Conservation (phyloP, 2,113 vertebrate species). For the Loxodonta africana region DNA sequence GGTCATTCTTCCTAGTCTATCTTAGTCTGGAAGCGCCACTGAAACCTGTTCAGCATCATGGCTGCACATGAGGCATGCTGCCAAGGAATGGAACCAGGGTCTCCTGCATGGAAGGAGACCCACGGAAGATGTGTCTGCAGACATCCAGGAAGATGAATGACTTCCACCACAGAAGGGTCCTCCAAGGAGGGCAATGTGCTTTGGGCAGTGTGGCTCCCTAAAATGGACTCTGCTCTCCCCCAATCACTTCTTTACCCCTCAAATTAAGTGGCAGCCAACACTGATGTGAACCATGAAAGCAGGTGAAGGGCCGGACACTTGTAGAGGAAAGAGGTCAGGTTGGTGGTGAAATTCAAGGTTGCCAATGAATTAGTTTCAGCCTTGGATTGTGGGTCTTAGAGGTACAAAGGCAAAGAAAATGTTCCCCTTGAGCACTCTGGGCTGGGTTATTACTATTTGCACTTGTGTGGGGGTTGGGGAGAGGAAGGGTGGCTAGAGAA, state of each 20-base stretch:
- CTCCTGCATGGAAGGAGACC: too few relatives aligned
- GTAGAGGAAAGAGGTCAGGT: background rate
- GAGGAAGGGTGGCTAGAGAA: background rate
- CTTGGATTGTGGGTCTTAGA: background rate
- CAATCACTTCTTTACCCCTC: background rate
- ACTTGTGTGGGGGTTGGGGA: background rate
- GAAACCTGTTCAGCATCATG: background rate
- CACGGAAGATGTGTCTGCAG: background rate
- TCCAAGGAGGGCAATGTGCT: background rate
- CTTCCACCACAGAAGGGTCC: background rate
- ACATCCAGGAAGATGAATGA: background rate
- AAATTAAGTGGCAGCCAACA: background rate
- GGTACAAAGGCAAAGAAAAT: background rate
- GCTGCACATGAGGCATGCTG: background rate
- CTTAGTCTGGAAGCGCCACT: background rate
- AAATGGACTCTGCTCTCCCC: background rate
- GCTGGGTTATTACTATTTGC: constrained; percentile 32
- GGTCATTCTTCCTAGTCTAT: background rate
- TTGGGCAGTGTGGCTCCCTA: background rate
- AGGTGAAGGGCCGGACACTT: background rate
- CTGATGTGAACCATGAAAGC: accelerated
- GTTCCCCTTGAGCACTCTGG: background rate
- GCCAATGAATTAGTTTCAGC: constrained; percentile 51
- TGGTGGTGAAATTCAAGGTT: background rate
- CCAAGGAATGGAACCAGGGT: too few relatives aligned